A percentile compares a stretch with the other conserved stretches of the same genome.
Evolutionary conservation across 2,113 vertebrate species (phyloP).

Genomic region (Nesogale talazaci): DNA sequence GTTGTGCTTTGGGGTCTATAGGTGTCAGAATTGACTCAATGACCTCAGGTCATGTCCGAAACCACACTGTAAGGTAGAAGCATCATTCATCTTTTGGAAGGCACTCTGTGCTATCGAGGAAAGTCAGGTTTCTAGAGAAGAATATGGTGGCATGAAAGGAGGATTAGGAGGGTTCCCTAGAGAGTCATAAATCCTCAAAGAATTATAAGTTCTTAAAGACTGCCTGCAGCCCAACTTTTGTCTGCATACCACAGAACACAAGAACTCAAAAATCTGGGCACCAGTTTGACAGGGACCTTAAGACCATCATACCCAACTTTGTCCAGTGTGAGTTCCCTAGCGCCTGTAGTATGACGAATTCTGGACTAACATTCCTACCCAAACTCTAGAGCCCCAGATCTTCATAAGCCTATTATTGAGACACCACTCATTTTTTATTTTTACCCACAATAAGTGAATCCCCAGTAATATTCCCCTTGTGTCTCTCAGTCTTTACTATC

Average conservation of each 20-base stretch:
- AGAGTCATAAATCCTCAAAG: slow-evolving; percentile 2
- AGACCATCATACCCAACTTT: not conserved
- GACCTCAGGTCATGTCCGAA: not conserved
- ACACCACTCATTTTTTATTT: too few relatives aligned
- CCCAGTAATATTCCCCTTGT: not conserved
- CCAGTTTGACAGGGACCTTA: not conserved
- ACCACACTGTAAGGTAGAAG: slow-evolving; percentile 36
- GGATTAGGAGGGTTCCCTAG: slow-evolving; percentile 35
- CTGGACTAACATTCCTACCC: not conserved
- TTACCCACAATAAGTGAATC: too few relatives aligned
- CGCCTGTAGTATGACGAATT: not conserved
- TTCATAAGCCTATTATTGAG: too few relatives aligned
- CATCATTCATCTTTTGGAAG: slow-evolving; percentile 62
- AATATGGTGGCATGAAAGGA: slow-evolving; percentile 42
- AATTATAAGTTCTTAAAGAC: too few relatives aligned
- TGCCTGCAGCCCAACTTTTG: not conserved
- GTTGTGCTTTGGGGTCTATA: too few relatives aligned
- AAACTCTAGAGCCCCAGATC: too few relatives aligned
- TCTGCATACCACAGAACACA: not conserved
- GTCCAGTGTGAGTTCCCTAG: not conserved
- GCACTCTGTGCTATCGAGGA: slow-evolving; percentile 7
- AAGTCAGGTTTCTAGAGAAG: slow-evolving; percentile 62
- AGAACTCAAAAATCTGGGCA: not conserved
- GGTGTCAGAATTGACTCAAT: too few relatives aligned
- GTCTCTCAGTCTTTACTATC: not conserved